These are phyloP conservation scores for Sphecodes monilicornis DNA, from an alignment of 2,888 invertebrate species.

Conservation along the genomic window DNA sequence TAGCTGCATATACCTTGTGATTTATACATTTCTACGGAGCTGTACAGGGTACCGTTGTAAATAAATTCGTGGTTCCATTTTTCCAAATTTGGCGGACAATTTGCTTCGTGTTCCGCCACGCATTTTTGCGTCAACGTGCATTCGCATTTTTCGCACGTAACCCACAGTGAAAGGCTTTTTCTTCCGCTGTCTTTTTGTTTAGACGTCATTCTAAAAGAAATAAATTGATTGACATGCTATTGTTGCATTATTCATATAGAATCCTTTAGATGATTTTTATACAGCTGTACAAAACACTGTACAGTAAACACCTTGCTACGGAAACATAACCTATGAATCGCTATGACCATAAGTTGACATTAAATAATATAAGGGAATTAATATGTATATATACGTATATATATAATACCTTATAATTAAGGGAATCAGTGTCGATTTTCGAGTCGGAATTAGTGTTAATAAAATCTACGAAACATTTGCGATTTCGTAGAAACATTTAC, in stretches of 20 bases:
- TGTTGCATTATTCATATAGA: neutral
- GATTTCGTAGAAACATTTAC: conserved; percentile 15
- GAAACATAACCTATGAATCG: conserved; percentile 42
- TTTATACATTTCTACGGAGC: conserved; percentile 78
- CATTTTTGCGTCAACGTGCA: conserved; percentile 87
- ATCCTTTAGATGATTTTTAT: neutral
- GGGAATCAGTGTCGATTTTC: neutral
- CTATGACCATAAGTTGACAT: neutral
- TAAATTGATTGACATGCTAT: neutral
- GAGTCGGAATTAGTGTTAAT: neutral
- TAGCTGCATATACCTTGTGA: conserved; percentile 75
- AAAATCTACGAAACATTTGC: neutral
- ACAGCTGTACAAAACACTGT: neutral
- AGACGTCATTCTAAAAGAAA: conserved; percentile 63
- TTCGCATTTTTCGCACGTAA: conserved; percentile 88
- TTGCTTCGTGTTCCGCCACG: conserved; percentile 85
- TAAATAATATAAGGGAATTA: neutral
- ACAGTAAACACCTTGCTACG: neutral
- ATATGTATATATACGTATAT: neutral
- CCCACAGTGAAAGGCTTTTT: conserved; percentile 85
- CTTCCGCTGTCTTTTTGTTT: conserved; percentile 58
- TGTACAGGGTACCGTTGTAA: conserved; percentile 75
- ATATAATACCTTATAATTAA: neutral
- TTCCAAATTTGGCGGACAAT: conserved; percentile 85
- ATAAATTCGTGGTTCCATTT: conserved; percentile 82